Conservation (phyloP, 2,113 vertebrate species). For the Orientallactaga bullata region DNA sequence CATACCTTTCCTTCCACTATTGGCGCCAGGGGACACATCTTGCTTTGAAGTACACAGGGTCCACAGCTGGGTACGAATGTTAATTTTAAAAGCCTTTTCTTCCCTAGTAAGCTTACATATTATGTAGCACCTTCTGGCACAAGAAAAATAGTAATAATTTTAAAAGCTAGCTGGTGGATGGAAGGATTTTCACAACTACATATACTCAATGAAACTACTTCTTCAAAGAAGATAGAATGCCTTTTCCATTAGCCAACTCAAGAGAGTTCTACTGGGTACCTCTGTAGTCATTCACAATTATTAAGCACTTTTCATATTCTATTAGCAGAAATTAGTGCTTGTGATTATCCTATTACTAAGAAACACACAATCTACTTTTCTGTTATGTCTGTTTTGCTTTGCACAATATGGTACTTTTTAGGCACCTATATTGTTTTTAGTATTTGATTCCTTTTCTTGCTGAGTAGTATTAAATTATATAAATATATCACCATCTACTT, state of each 20-base stretch:
- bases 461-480: background rate
- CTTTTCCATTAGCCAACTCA: background rate
- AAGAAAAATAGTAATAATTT: no score
- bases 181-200: background rate
- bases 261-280: background rate
- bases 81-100: no score
- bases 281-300: background rate
- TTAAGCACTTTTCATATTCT: conserved; percentile 8
- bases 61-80: no score
- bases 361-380: background rate
- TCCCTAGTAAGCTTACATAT: no score
- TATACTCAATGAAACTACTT: background rate
- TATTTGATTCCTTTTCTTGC: conserved; percentile 17
- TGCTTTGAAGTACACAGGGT: no score
- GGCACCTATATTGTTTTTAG: background rate
- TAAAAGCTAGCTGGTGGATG: background rate
- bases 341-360: background rate
- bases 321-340: background rate
- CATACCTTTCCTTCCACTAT: no score
- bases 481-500: background rate
- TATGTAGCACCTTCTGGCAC: no score
- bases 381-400: background rate
- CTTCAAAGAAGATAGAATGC: background rate
- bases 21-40: no score
- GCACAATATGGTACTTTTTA: background rate